phyloP scores from a whole-genome alignment of 2,888 invertebrate genomes.

The Idaea biselata region DNA sequence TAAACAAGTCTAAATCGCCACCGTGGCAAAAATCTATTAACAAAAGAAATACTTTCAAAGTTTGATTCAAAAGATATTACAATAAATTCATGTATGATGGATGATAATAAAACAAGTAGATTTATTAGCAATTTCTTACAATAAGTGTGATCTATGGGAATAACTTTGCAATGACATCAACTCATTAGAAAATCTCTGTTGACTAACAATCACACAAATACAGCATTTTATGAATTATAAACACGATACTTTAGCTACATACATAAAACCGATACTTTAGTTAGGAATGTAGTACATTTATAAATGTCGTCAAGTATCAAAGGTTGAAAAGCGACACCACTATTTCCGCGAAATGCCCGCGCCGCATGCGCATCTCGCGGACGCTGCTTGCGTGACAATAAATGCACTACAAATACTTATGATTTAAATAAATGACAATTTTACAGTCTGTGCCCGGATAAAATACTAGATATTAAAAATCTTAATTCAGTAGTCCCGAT shows the following conservation, averaged over 20 bases:
- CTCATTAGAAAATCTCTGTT: neutral
- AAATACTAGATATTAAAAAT: too few relatives aligned
- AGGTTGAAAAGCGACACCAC: constrained; percentile 48
- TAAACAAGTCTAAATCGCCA: too few relatives aligned
- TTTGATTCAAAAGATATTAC: too few relatives aligned
- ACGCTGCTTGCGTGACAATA: neutral
- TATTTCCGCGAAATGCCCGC: constrained; percentile 46
- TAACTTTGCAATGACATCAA: constrained; percentile 1
- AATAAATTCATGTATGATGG: neutral
- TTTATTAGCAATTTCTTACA: neutral
- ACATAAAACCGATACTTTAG: constrained; percentile 10
- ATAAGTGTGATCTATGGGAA: neutral
- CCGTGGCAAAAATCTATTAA: too few relatives aligned
- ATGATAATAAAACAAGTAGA: neutral
- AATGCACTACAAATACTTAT: neutral
- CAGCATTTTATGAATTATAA: constrained; percentile 1
- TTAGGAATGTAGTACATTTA: constrained; percentile 25
- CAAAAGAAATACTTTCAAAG: too few relatives aligned
- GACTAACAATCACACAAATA: neutral
- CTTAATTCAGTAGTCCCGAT: too few relatives aligned
- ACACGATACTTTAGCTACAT: neutral
- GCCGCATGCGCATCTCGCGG: neutral
- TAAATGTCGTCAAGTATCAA: constrained; percentile 23
- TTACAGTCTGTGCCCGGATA: too few relatives aligned
- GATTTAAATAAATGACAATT: too few relatives aligned